A percentile compares a stretch with the other conserved stretches of the same genome.
These are phyloP conservation scores for Tortricodes alternella DNA, from an alignment of 2,888 invertebrate genomes.

Conservation along the genomic window DNA sequence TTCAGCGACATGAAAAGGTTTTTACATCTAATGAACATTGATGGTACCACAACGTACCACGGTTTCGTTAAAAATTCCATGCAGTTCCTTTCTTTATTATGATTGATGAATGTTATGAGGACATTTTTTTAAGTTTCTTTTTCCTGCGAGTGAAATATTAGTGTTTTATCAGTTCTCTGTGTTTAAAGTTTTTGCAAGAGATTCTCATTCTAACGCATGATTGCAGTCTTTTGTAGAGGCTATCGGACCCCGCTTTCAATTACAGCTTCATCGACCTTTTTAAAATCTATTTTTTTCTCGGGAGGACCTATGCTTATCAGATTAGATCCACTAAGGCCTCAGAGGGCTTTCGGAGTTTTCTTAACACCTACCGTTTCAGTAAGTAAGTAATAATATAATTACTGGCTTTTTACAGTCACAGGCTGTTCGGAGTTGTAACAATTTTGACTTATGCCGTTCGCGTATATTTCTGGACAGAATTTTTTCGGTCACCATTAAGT, in stretches of 20 bases:
- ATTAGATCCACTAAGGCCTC: too few species aligned
- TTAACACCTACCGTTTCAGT: not conserved
- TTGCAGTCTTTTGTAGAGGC: too few species aligned
- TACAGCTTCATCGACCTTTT: too few species aligned
- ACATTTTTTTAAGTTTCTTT: not conserved
- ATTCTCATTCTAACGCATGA: too few species aligned
- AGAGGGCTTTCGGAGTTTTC: too few species aligned
- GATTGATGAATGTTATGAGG: slow-evolving; percentile 10
- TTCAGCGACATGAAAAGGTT: slow-evolving; percentile 12
- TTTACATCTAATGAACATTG: slow-evolving; percentile 25
- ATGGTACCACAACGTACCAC: slow-evolving; percentile 3
- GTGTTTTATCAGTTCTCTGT: too few species aligned
- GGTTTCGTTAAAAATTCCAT: slow-evolving; percentile 12
- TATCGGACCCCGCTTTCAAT: too few species aligned
- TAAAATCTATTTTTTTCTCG: too few species aligned
- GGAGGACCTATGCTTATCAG: too few species aligned
- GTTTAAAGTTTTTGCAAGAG: too few species aligned
- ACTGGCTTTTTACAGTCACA: not conserved
- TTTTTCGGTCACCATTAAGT: too few species aligned
- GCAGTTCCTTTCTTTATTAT: slow-evolving; percentile 10
- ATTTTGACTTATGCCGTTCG: not conserved
- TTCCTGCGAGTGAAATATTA: too few species aligned
- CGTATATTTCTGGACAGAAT: not conserved
- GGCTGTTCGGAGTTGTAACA: not conserved
- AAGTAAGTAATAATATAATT: slow-evolving; percentile 3